These are phyloP conservation scores for Typhlichthys subterraneus DNA, from an alignment of 2,797 vertebrate species.

Conservation along the genomic window DNA sequence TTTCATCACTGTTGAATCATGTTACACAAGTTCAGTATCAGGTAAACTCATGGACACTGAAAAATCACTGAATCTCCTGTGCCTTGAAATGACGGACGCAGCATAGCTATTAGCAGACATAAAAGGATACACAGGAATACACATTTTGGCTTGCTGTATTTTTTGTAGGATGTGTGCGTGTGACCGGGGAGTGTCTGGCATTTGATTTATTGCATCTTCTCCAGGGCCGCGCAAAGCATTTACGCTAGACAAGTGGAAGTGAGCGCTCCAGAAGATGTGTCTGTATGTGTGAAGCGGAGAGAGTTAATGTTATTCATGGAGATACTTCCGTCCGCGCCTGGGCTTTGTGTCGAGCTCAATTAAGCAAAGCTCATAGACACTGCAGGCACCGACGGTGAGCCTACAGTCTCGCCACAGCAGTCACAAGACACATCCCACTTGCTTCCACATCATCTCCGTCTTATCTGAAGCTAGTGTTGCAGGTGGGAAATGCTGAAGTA, in stretches of 20 bases:
- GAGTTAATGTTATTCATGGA: conserved; percentile 60
- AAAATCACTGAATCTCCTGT: background rate
- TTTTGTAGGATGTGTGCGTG: conserved; percentile 4
- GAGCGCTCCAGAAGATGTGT: conserved; percentile 48
- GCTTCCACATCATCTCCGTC: conserved; percentile 13
- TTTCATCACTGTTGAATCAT: no score
- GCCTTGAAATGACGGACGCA: conserved; percentile 18
- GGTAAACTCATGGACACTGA: background rate
- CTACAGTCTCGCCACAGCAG: conserved; percentile 49
- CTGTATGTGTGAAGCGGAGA: conserved; percentile 47
- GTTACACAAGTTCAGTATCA: no score
- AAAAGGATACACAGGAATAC: conserved; percentile 28
- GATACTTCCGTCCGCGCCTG: conserved; percentile 53
- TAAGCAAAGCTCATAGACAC: conserved; percentile 54
- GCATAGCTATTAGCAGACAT: conserved; percentile 30
- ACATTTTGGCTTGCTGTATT: conserved; percentile 24
- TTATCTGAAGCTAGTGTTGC: background rate
- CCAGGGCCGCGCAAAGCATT: conserved; percentile 33
- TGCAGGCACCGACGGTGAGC: conserved; percentile 33
- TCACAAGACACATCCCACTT: conserved; percentile 35
- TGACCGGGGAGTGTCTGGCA: background rate
- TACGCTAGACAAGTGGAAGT: conserved; percentile 39
- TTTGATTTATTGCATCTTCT: conserved; percentile 44
- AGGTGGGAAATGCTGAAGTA: no score
- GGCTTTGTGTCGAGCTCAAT: conserved; percentile 62